These are phyloP conservation scores for Antidorcas marsupialis DNA, from an alignment of 2,113 vertebrate genomes.

Conservation along the genomic window DNA sequence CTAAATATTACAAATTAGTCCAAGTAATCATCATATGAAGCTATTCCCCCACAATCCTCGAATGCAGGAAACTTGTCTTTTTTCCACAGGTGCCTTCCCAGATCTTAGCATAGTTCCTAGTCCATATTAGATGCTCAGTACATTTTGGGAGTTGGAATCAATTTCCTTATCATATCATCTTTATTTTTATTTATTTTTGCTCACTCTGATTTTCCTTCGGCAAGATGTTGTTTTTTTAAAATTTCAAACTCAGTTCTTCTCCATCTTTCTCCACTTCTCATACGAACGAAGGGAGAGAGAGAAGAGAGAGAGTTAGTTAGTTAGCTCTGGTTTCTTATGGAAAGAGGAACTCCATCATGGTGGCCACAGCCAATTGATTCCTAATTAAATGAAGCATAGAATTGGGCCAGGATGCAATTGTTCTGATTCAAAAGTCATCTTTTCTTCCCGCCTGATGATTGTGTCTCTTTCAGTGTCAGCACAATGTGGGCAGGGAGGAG, in stretches of 20 bases:
- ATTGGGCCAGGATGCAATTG: conserved; percentile 32
- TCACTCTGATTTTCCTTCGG: neutral
- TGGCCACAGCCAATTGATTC: conserved; percentile 41
- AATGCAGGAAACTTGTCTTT: neutral
- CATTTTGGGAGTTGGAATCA: neutral
- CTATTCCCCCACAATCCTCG: neutral
- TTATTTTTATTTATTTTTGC: neutral
- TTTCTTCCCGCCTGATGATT: conserved; percentile 18
- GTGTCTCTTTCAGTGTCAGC: conserved; percentile 47
- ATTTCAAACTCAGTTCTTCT: neutral
- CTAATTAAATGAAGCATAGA: conserved; percentile 58
- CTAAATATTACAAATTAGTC: neutral
- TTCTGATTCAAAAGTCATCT: conserved; percentile 56
- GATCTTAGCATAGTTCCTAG: neutral
- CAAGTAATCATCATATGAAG: neutral
- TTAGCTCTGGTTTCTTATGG: neutral
- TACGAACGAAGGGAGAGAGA: neutral
- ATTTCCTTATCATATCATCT: neutral
- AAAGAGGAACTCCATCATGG: conserved; percentile 32
- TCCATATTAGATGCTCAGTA: neutral
- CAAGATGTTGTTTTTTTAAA: neutral
- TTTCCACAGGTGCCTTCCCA: neutral
- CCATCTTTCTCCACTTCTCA: neutral
- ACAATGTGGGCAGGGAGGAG: conserved; percentile 62
- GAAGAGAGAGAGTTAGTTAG: neutral